phyloP scores from a whole-genome alignment of 2,797 vertebrate genomes.

The Microctenopoma steveboyesi region DNA sequence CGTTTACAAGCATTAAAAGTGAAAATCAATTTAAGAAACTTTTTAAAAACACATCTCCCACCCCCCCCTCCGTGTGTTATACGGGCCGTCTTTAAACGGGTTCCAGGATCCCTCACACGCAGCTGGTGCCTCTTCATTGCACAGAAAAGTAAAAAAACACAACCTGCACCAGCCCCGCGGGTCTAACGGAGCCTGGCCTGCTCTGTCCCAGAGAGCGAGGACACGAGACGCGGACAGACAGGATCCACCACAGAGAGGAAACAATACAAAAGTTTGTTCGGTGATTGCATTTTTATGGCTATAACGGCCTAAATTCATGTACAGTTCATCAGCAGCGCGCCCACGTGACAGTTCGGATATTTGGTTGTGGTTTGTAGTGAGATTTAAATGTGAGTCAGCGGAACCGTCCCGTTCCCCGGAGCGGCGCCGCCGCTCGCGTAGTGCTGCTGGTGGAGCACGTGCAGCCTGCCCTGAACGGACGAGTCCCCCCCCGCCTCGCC shows the following conservation, averaged over 20 bases:
- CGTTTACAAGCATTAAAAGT: conserved; percentile 87
- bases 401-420: conserved; percentile 93
- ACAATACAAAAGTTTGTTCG: conserved; percentile 61
- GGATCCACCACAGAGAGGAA: conserved; percentile 56
- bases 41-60: conserved; percentile 67
- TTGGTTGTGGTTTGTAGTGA: conserved; percentile 76
- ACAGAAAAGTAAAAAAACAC: conserved; percentile 57
- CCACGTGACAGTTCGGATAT: conserved; percentile 76
- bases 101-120: conserved; percentile 50
- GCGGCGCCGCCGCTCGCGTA: conserved; percentile 89
- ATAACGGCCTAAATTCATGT: conserved; percentile 78
- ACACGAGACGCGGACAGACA: conserved; percentile 56
- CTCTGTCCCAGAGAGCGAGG: conserved; percentile 66
- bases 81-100: conserved; percentile 47
- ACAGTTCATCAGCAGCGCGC: conserved; percentile 81
- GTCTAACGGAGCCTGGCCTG: conserved; percentile 82
- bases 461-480: conserved; percentile 90
- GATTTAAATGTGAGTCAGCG: conserved; percentile 87
- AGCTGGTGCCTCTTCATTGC: conserved; percentile 58
- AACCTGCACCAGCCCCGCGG: conserved; percentile 61
- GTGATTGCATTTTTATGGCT: conserved; percentile 77
- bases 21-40: conserved; percentile 79
- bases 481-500: conserved; percentile 86
- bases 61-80: conserved; percentile 52
- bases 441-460: conserved; percentile 92